Conservation (phyloP, 2,888 invertebrate genomes). For the Erannis defoliaria region DNA sequence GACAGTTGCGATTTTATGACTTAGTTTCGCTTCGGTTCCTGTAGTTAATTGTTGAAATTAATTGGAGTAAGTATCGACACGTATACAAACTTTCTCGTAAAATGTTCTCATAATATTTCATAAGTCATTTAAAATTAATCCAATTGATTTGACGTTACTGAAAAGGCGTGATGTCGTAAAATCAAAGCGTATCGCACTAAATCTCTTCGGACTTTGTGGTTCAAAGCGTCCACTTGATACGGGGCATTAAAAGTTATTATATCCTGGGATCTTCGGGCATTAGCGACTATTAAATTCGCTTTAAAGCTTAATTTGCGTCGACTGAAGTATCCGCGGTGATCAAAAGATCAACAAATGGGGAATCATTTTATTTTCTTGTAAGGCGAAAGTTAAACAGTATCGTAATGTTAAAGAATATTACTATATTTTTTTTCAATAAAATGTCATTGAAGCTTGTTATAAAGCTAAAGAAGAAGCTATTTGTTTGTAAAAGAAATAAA, state of each 20-base stretch:
- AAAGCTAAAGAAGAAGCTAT: no score
- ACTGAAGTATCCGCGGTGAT: constrained; percentile 41
- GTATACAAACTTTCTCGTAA: constrained; percentile 3
- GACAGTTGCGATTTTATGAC: constrained; percentile 63
- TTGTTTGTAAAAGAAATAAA: no score
- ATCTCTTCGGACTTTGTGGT: constrained; percentile 74
- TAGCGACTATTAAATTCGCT: constrained; percentile 65
- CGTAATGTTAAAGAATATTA: no score
- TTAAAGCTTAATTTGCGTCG: constrained; percentile 50
- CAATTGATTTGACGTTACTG: constrained; percentile 58
- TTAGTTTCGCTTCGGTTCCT: constrained; percentile 58
- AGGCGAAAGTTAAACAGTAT: no score
- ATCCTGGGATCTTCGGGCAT: constrained; percentile 67
- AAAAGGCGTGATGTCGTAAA: constrained; percentile 66
- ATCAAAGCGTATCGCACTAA: constrained; percentile 81
- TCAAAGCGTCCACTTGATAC: constrained; percentile 78
- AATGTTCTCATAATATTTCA: constrained; percentile 2
- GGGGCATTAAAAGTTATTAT: constrained; percentile 77
- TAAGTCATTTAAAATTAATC: constrained; percentile 54
- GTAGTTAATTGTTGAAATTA: constrained; percentile 50
- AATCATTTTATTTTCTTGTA: not conserved
- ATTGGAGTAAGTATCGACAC: constrained; percentile 72
- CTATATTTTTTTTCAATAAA: no score
- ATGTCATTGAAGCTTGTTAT: no score
- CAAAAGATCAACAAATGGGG: constrained; percentile 31